Base-by-base conservation (phyloP, 1,140 invertebrate species). In the Hyphantria cunea region DNA sequence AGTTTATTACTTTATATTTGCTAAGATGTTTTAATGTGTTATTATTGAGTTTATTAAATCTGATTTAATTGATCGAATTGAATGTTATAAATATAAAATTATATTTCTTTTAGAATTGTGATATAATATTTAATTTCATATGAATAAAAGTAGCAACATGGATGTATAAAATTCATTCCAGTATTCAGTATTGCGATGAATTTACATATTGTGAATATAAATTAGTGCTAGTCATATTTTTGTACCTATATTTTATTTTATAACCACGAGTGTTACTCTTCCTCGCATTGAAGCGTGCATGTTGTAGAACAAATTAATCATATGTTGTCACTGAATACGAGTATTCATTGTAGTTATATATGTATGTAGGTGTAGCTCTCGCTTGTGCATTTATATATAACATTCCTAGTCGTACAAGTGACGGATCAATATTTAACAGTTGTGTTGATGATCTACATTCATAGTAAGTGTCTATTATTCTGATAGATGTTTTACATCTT, bases 181-280 rank as follows among this genome's bases (percentile, higher is more conserved):
- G 9, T 44, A 60, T 69, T 52, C 52, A 60, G 31, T 60, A 49
- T 52, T 66, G 51, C 37, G 42, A 48, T 64, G 56, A 48, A 62
- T 56, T 56, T 64, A 44, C 48, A 56, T 66, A 44, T 44, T 37
- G 42, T 53, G 56, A 67, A 64, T 58, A 62, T 63, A 60, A 70
- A 68, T 71, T 70, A 72, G 64, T 61, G 71, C 79, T 82, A 82
- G 79, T 82, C 76, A 82, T 77, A 65, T 71, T 69, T 69, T 55
- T 71, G 47, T 61, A 60, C 64, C 42, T 61, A 45, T 66, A 62
- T 58, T 61, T 58, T 39, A 60, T 62, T 63, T 54, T 66, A 45
- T 68, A 64, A 65, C 70, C 54, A 51, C 64, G 34, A 39, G 39
- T 63, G 51, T 66, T 54, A 68, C 59, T 52, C 42, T 41, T 67